Conservation (phyloP, 2,888 invertebrate species). For the Pristionchus entomophagus region DNA sequence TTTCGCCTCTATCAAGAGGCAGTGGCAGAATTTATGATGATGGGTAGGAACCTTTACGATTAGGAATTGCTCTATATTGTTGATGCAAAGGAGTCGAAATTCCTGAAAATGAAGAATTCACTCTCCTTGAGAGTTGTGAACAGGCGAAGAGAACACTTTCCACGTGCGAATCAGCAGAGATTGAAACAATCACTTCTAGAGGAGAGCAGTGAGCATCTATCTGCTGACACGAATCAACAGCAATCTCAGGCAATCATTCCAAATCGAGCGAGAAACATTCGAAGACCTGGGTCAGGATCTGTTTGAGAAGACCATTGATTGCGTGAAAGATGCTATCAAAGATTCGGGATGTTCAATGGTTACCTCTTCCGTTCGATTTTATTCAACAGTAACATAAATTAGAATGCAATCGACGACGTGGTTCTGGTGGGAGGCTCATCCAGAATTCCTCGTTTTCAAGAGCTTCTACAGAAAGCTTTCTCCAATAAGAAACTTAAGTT, state of each 20-base stretch:
- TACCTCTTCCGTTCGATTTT: neutral
- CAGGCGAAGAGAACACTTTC: neutral
- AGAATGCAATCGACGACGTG: neutral
- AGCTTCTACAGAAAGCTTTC: neutral
- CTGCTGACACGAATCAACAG: neutral
- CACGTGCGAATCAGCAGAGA: neutral
- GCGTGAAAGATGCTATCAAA: neutral
- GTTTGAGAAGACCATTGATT: slow-evolving; percentile 16
- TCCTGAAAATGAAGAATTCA: neutral
- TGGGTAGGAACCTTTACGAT: neutral
- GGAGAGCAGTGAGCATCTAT: neutral
- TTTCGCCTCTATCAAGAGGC: slow-evolving; percentile 35
- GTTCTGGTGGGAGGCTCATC: slow-evolving; percentile 31
- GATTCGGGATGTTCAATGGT: neutral
- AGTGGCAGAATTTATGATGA: neutral
- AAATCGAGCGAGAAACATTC: slow-evolving; percentile 12
- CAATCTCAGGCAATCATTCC: neutral
- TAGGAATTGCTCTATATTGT: neutral
- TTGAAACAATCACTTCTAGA: neutral
- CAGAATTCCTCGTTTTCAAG: neutral
- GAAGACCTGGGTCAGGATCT: slow-evolving; percentile 25
- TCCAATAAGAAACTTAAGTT: neutral
- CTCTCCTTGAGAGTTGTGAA: neutral
- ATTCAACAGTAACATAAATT: neutral
- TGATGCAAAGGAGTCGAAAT: neutral